A percentile compares a stretch with the other conserved stretches of the same genome.
Conservation (phyloP, 2,113 vertebrate genomes). For the Hippoglossus stenolepis region DNA sequence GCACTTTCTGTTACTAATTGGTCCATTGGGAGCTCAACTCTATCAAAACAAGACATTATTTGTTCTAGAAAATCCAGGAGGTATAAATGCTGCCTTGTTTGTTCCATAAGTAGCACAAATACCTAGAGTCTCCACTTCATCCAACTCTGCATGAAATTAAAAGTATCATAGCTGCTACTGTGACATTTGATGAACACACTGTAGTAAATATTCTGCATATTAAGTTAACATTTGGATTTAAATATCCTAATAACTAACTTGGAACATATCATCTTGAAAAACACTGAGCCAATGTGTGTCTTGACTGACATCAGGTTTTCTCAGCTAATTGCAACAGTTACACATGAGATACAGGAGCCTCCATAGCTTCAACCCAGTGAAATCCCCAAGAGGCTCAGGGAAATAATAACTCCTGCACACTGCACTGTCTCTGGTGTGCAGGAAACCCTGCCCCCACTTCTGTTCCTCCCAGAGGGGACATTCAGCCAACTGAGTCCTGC, state of each 20-base stretch:
- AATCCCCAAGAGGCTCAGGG: conserved; percentile 21
- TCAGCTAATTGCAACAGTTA: conserved; percentile 32
- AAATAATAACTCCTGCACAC: conserved; percentile 46
- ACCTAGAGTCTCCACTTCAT: background rate
- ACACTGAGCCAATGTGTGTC: conserved; percentile 18
- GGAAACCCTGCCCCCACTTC: conserved; percentile 31
- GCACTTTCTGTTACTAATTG: conserved; percentile 13
- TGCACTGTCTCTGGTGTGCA: conserved; percentile 32
- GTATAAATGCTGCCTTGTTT: conserved; percentile 11
- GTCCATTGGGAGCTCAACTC: conserved; percentile 16
- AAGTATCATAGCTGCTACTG: background rate
- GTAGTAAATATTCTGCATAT: background rate
- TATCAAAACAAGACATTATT: conserved; percentile 23
- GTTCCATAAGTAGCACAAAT: background rate
- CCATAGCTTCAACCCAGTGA: conserved; percentile 12
- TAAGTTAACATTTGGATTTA: background rate
- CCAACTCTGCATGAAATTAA: background rate
- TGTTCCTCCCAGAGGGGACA: conserved; percentile 38
- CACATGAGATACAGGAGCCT: conserved; percentile 8
- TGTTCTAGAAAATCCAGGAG: background rate
- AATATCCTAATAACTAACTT: too few relatives aligned
- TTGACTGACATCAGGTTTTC: conserved; percentile 28
- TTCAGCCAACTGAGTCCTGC: conserved; percentile 25
- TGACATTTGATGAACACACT: background rate
- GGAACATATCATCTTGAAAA: background rate